These are phyloP conservation scores for Sesamia inferens DNA, from an alignment of 2,888 invertebrate species.

Conservation along the genomic window DNA sequence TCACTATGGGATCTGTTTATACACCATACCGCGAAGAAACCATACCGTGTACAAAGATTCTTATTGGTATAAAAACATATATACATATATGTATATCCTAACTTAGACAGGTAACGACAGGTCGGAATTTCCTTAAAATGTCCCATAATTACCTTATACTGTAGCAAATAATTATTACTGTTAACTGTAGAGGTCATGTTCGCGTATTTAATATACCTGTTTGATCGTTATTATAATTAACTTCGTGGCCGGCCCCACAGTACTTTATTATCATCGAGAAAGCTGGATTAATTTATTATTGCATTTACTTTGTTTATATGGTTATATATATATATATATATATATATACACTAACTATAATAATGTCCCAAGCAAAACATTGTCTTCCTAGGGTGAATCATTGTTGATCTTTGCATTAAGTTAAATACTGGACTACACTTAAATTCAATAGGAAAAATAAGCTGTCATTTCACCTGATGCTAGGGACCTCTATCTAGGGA, in stretches of 20 bases:
- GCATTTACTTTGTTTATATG: conserved; percentile 21
- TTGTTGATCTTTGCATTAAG: neutral
- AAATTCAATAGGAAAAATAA: too few species aligned
- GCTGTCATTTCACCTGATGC: too few species aligned
- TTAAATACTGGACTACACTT: neutral
- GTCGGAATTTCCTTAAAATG: neutral
- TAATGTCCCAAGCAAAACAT: neutral
- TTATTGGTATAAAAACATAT: neutral
- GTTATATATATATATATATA: too few species aligned
- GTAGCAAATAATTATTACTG: neutral
- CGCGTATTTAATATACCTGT: conserved; percentile 26
- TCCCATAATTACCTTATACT: neutral
- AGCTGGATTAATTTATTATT: conserved; percentile 10
- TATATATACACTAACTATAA: too few species aligned
- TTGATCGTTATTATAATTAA: conserved; percentile 33
- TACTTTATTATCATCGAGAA: conserved; percentile 20
- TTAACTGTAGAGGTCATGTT: conserved; percentile 36
- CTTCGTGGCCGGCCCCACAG: conserved; percentile 9
- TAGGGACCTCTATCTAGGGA: too few species aligned
- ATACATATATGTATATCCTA: neutral
- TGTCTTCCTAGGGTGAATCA: neutral
- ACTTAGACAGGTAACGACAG: neutral
- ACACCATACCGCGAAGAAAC: neutral
- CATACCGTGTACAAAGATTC: neutral
- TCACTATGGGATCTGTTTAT: neutral